Base-by-base conservation (phyloP, 2,113 vertebrate species). In the Epinephelus moara region DNA sequence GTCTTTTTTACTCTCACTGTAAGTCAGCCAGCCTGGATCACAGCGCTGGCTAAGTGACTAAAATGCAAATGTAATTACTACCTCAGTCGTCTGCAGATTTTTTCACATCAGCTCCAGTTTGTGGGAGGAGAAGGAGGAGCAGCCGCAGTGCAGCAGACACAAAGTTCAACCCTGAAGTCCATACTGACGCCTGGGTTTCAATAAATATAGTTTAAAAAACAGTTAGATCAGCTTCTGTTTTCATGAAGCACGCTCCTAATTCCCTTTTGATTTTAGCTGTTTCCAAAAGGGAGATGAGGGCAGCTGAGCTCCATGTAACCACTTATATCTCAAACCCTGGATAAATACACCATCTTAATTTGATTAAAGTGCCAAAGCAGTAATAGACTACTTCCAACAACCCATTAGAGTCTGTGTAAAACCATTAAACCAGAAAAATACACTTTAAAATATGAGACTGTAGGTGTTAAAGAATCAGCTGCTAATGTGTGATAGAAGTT, bases 31-130 rank as follows among this genome's bases (percentile, higher is more conserved):
- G 67, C 37, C 52, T 14, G 37, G 5, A 37, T 52, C 37, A 50
- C 27, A 40, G 70, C 40, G 13, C 12, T 74, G 69, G 69, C 70
- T 50, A 63, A 80, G 66, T 76, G 72, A 76, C 64, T 75, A 33
- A 80, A 78, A 83, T 83, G 81, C 82, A 78, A 84, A 84, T 84
- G 68, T 78, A 62, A 83, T 83, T 59, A 79, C 72, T 70, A 19
- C 63, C 55, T 60, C 55, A 3, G 49, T 42, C 30, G 37, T 60
- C 33, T 61, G 40, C 63, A 75, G 47, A 63, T 60, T 68, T 68
- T 19, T 64, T 56, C 67, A 25, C 59, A 59, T 68, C 74, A 49
- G 62, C 55, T 73, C 47, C 70, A 14, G 63, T 72, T 50, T 47
- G 70, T 49, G 49, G 63, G 70, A 57, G 59, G 42, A 37, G 49